phyloP scores from a whole-genome alignment of 2,888 invertebrate genomes.

The Pseudococcus longispinus region DNA sequence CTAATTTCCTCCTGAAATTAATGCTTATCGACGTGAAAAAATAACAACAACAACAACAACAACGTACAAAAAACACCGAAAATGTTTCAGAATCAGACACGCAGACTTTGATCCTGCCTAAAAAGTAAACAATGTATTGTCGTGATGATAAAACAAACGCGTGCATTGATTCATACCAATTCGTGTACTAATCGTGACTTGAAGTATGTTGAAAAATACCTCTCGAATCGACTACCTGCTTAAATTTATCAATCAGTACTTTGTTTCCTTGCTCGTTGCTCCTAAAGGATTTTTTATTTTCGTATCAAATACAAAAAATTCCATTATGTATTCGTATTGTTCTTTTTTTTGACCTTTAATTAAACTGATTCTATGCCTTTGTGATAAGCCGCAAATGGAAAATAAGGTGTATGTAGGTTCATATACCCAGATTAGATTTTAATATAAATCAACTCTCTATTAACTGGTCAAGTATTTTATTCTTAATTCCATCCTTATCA shows the following conservation, averaged over 20 bases:
- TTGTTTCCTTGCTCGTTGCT: neutral
- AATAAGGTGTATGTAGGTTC: neutral
- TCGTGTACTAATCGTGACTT: neutral
- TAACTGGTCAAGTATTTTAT: neutral
- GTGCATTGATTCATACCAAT: constrained; percentile 22
- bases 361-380: neutral
- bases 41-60: neutral
- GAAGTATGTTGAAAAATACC: neutral
- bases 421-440: neutral
- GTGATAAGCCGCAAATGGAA: neutral
- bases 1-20: neutral
- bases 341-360: neutral
- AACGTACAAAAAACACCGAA: neutral
- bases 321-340: neutral
- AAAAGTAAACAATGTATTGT: constrained; percentile 20
- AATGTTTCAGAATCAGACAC: neutral
- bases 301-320: neutral
- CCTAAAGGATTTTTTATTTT: neutral
- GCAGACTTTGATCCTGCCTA: constrained; percentile 18
- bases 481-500: neutral
- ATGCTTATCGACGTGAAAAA: neutral
- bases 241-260: neutral
- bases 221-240: neutral
- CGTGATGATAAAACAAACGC: neutral
- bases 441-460: neutral